Conservation (phyloP, 2,888 invertebrate species). For the Spialia ferax region DNA sequence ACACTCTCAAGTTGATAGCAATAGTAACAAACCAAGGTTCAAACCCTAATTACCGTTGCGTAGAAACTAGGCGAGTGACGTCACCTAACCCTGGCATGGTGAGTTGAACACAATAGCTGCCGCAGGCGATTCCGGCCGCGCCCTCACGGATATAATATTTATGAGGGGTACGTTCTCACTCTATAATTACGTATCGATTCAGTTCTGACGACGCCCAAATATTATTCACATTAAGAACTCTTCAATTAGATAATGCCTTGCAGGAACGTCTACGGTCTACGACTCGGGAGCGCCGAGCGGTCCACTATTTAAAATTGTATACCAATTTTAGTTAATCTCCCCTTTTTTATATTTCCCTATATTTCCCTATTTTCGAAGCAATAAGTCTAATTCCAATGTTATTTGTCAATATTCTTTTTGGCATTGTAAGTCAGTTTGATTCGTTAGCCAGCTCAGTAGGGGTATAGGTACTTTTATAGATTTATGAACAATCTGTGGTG, state of each 20-base stretch:
- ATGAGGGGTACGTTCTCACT: slow-evolving; percentile 83
- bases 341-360: too few species aligned
- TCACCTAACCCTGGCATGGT: slow-evolving; percentile 61
- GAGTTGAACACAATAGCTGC: slow-evolving; percentile 69
- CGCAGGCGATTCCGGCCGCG: slow-evolving; percentile 80
- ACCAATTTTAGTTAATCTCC: slow-evolving; percentile 18
- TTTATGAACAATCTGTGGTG: too few species aligned
- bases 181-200: slow-evolving; percentile 85
- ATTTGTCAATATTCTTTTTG: too few species aligned
- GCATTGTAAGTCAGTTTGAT: too few species aligned
- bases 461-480: too few species aligned
- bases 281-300: slow-evolving; percentile 42
- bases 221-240: slow-evolving; percentile 75
- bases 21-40: neutral
- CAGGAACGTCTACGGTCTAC: slow-evolving; percentile 56
- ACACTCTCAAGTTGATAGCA: neutral
- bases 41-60: slow-evolving; percentile 7
- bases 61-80: slow-evolving; percentile 50
- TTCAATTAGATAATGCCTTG: slow-evolving; percentile 67
- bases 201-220: slow-evolving; percentile 80
- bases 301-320: slow-evolving; percentile 22
- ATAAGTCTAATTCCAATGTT: too few species aligned
- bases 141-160: slow-evolving; percentile 82
- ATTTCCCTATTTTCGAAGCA: too few species aligned
- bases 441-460: too few species aligned